Evolutionary conservation across 2,888 invertebrate species (phyloP), one percentile per base, ranked within the genome.

Genomic region (Drosophila longiperda): DNA sequence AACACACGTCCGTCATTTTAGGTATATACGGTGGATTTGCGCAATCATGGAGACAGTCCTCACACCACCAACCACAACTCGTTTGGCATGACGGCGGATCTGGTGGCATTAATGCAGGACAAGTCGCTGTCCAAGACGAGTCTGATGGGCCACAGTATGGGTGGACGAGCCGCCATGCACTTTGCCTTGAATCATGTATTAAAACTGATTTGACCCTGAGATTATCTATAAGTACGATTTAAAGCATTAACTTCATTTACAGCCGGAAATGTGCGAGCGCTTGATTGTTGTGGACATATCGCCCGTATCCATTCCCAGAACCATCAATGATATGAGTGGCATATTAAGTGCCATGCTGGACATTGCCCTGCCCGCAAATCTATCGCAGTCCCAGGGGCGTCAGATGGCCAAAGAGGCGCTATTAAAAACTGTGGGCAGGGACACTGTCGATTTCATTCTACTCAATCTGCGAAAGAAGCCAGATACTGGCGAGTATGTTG

Each of bases 31-130:
- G 94, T 98, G 38, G 99, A 99, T 93, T 96, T 97, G 8, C 94
- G 99, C 91, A 99, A 99, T 93, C 99, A 99, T 93, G 99, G 99
- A 0, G 97, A 98, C 75, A 98, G 98, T 90, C 96, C 97, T 1
- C 98, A 98, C 91, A 94, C 95, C 0, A 82, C 94, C 0, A 94
- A 95, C 0, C 96, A 98, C 93, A 95, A 94, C 32, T 98, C 98
- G 90, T 92, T 34, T 12, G 95, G 97, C 48, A 95, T 98, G 94
- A 95, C 96, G 0, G 94, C 94, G 62, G 99, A 99, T 93, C 90
- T 98, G 6, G 91, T 94, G 12, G 93, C 94, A 49, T 94, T 97
- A 48, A 93, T 97, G 71, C 94, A 95, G 32, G 32, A 50, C 17
- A 68, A 63, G 1, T 53, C 70, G 1, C n/a, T 75, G 1, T 6